Evolutionary conservation across 2,113 vertebrate genomes (phyloP).

Genomic region (Pseudorectes ferrugineus): DNA sequence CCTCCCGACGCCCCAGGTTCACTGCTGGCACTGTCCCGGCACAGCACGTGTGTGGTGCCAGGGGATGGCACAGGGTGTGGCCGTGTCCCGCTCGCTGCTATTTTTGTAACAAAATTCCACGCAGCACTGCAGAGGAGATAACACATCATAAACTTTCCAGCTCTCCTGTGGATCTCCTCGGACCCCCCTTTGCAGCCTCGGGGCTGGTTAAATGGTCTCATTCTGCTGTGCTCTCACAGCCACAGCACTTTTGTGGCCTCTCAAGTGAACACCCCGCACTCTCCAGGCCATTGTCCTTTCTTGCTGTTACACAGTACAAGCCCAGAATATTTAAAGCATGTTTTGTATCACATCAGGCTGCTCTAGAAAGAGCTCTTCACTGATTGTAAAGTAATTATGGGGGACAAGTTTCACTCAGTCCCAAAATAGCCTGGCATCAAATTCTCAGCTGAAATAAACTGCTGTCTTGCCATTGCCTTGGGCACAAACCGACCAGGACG

Average conservation of each 20-base stretch:
- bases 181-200: neutral
- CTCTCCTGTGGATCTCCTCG: neutral
- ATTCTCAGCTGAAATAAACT: neutral
- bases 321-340: neutral
- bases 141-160: neutral
- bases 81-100: neutral
- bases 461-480: neutral
- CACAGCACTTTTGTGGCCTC: neutral
- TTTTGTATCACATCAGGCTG: neutral
- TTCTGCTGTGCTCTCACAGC: neutral
- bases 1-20: neutral
- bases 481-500: neutral
- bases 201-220: neutral
- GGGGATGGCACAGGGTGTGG: neutral
- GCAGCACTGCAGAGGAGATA: neutral
- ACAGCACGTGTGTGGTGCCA: accelerated
- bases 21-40: accelerated
- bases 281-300: neutral
- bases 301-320: neutral
- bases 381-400: neutral
- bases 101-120: neutral
- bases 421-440: neutral
- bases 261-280: neutral
- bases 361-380: neutral
- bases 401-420: neutral